phyloP scores from a whole-genome alignment of 2,797 vertebrate genomes.

The Rhadinocentrus ornatus region DNA sequence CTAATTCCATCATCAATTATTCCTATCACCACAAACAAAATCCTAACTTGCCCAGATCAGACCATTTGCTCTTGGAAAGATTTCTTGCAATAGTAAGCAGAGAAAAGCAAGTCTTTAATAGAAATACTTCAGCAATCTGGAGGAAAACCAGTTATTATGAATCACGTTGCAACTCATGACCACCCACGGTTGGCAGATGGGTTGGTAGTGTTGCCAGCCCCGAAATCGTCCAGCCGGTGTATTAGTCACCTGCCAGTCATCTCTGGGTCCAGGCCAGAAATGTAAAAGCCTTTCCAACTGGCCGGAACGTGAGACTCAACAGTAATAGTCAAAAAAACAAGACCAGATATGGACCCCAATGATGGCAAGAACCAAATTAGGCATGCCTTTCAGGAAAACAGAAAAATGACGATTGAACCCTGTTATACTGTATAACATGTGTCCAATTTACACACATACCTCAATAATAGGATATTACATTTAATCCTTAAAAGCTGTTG shows the following conservation, averaged over 20 bases:
- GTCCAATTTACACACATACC: slow-evolving; percentile 49
- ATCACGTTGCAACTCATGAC: slow-evolving; percentile 50
- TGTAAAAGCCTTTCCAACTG: slow-evolving; percentile 29
- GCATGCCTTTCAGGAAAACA: slow-evolving; percentile 44
- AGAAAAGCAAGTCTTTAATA: slow-evolving; percentile 28
- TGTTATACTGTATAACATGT: slow-evolving; percentile 37
- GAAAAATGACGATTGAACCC: slow-evolving; percentile 45
- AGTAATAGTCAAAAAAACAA: slow-evolving; percentile 23
- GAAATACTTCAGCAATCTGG: slow-evolving; percentile 33
- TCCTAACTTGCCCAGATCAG: not conserved
- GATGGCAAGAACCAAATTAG: slow-evolving; percentile 32
- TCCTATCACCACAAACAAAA: not conserved
- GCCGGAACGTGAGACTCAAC: slow-evolving; percentile 28
- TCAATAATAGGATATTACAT: slow-evolving; percentile 36
- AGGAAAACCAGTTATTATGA: slow-evolving; percentile 43
- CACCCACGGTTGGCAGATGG: slow-evolving; percentile 68
- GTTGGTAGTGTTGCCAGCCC: slow-evolving; percentile 55
- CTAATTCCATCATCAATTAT: too few relatives aligned
- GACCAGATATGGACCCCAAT: not conserved
- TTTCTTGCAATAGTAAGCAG: slow-evolving; percentile 3
- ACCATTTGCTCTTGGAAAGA: not conserved
- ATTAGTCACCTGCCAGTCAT: slow-evolving; percentile 74
- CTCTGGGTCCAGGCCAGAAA: slow-evolving; percentile 51
- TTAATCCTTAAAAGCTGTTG: slow-evolving; percentile 42
- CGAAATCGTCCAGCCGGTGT: slow-evolving; percentile 58